These are phyloP conservation scores for Cremastobaeus sp. DNA, from an alignment of 2,888 invertebrate species.

Conservation along the genomic window DNA sequence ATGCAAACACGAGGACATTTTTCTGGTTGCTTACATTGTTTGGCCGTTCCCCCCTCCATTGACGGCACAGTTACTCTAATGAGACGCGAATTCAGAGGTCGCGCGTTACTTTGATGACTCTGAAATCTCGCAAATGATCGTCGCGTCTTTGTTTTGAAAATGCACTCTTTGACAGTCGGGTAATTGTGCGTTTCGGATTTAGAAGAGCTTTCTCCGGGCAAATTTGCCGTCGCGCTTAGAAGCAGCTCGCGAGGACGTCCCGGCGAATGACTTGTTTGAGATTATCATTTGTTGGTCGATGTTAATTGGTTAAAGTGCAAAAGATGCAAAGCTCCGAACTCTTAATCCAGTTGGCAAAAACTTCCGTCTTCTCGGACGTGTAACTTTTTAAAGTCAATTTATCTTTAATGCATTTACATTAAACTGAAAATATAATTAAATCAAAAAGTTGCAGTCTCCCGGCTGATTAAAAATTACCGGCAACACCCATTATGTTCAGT, in stretches of 20 bases:
- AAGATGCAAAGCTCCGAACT: constrained; percentile 17
- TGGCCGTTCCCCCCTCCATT: constrained; percentile 31
- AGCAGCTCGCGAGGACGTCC: too few species aligned
- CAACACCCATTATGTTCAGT: constrained; percentile 23
- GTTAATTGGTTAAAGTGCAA: constrained; percentile 27
- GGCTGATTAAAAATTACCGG: constrained; percentile 40
- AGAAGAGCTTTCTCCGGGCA: too few species aligned
- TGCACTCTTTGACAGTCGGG: too few species aligned
- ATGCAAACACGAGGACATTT: constrained; percentile 58
- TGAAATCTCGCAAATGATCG: too few species aligned
- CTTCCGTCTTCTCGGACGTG: constrained; percentile 13
- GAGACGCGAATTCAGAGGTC: constrained; percentile 43
- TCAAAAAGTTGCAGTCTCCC: constrained; percentile 34
- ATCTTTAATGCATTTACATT: constrained; percentile 42
- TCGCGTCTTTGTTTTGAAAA: too few species aligned
- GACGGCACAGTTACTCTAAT: constrained; percentile 55
- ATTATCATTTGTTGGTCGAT: constrained; percentile 24
- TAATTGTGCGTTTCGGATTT: too few species aligned
- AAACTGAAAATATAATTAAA: constrained; percentile 48
- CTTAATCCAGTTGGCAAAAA: constrained; percentile 26
- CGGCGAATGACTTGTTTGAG: too few species aligned
- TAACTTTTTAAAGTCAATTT: constrained; percentile 45
- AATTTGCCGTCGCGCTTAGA: too few species aligned
- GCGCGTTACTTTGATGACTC: too few species aligned
- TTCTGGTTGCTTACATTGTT: constrained; percentile 52